Evolutionary conservation across 2,888 invertebrate species (phyloP), one percentile per base, ranked within the genome.

Genomic region (Sialis lutaria): DNA sequence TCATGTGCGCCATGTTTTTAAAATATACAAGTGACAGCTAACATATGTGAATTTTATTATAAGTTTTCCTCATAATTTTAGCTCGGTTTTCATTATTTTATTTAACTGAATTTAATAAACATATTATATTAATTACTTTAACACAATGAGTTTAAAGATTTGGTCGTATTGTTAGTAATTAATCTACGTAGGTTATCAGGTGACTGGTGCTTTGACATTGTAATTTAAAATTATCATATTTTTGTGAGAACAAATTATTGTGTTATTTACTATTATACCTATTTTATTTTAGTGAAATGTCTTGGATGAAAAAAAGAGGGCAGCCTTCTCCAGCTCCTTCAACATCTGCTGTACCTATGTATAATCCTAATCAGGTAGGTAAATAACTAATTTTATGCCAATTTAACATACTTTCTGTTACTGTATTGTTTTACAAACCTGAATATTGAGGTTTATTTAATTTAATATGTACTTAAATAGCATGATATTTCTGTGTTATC

Each of bases 361-460:
- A 62, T 54, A 64, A 65, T 52, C 63, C 64, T 13, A 64, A 63
- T 58, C 63, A 64, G 57, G 63, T 62, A 62, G 59, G 58, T 57
- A 58, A 54, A 52, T 31, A 42, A 31, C 8, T 42, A 42, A 42
- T 37, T 37, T 37, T 37, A 37, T 37, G 6, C n/a, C 22, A 22
- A 22, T 22, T 22, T 22, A 22, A 22, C 22, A 22, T 22, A 22
- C 22, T 22, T 22, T 22, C 22, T 22, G 22, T 22, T 22, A 22
- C 22, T 22, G 22, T 22, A 22, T 22, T 22, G 22, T 22, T 22
- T 22, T 22, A 22, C 22, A 22, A 22, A 22, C 22, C 22, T 22
- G 22, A 22, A 22, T 22, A 22, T 22, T 22, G 22, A 22, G 22
- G 22, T 22, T 22, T 22, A 22, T 22, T 22, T 4, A 22, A 22